Evolutionary conservation across 2,797 vertebrate species (phyloP).

Genomic region (Leucoraja ocellata): DNA sequence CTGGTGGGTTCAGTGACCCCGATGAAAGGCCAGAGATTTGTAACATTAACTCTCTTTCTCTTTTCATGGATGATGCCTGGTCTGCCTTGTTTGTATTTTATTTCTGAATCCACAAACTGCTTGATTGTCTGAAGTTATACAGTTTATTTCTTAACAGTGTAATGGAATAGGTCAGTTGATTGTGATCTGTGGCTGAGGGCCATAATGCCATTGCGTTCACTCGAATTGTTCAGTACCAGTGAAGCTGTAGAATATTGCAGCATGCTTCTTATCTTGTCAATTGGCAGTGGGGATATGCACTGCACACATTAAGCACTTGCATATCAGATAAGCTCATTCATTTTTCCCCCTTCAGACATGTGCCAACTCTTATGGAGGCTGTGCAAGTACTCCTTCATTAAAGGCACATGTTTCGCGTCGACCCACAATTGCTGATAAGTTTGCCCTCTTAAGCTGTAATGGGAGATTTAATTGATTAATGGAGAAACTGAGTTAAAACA

Average conservation of each 20-base stretch:
- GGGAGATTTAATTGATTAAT: constrained; percentile 18
- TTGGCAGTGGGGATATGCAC: not conserved
- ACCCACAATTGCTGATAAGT: not conserved
- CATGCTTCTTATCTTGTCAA: not conserved
- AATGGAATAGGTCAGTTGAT: not conserved
- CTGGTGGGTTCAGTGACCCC: no score
- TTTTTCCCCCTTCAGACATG: not conserved
- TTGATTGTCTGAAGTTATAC: not conserved
- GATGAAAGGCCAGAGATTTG: no score
- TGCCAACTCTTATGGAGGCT: not conserved
- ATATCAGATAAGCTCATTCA: not conserved
- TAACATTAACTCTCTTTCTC: no score
- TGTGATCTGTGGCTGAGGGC: not conserved
- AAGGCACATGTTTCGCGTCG: not conserved
- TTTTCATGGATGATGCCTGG: no score
- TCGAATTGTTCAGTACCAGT: not conserved
- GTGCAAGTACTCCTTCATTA: not conserved
- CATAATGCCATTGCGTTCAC: not conserved
- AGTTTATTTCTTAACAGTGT: not conserved
- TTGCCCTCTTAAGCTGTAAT: not conserved
- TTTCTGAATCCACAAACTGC: not conserved
- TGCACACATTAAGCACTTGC: not conserved
- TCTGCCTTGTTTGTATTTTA: no score
- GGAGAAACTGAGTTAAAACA: not conserved
- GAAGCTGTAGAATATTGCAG: not conserved